Evolutionary conservation across 2,888 invertebrate genomes (phyloP).

Genomic region (Neoitamus cyanurus): DNA sequence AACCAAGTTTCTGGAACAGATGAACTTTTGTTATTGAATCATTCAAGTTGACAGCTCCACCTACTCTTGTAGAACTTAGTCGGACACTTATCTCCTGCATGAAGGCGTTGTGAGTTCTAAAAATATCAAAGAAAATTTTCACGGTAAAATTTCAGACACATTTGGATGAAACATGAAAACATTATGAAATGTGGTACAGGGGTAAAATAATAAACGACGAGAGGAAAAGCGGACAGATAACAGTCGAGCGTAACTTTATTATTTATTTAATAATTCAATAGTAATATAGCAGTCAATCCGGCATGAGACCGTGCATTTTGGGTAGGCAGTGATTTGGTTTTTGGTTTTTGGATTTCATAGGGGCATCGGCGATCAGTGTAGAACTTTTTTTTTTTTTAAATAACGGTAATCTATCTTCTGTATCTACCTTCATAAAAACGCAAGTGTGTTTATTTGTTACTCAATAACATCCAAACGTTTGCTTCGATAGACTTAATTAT

Average conservation of each 20-base stretch:
- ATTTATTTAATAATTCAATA: neutral
- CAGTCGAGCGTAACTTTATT: no score
- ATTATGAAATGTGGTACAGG: neutral
- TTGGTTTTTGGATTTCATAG: no score
- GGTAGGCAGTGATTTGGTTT: no score
- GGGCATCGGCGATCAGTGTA: no score
- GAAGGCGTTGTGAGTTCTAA: neutral
- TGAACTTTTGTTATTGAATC: constrained; percentile 33
- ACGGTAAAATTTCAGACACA: neutral
- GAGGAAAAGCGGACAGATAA: neutral
- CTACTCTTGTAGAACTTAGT: neutral
- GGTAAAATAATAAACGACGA: neutral
- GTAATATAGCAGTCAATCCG: no score
- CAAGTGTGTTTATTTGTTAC: no score
- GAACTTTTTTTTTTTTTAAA: no score
- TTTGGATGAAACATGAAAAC: neutral
- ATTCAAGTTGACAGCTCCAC: neutral
- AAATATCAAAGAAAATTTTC: constrained; percentile 3
- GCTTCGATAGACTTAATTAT: no score
- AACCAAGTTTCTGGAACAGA: neutral
- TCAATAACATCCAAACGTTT: no score
- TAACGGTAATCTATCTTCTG: no score
- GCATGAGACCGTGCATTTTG: no score
- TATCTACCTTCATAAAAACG: no score
- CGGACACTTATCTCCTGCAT: neutral